Conservation (phyloP, 2,113 vertebrate genomes). For the Pelvicachromis taeniatus region DNA sequence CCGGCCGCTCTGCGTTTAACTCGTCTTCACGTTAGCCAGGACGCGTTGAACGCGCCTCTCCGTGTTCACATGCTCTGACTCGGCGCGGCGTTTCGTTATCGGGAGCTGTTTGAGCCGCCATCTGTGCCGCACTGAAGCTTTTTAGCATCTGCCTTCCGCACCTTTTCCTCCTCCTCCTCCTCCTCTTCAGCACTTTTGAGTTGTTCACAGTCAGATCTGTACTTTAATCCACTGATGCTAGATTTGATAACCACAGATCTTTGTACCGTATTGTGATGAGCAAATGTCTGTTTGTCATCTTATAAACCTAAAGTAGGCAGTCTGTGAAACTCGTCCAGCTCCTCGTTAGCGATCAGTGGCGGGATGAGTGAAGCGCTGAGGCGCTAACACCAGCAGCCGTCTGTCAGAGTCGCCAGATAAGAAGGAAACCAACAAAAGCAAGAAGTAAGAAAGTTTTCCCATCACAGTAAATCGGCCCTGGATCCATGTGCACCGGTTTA, state of each 20-base stretch:
- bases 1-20: neutral
- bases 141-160: constrained; percentile 15
- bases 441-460: too few species aligned
- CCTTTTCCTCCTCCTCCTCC: neutral
- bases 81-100: neutral
- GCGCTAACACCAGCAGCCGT: neutral
- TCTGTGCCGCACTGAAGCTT: constrained; percentile 67
- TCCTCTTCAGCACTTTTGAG: constrained; percentile 49
- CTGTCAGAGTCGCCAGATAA: neutral
- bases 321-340: neutral
- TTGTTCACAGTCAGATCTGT: neutral
- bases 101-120: neutral
- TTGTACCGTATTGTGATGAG: constrained; percentile 9
- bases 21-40: constrained; percentile 3
- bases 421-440: neutral
- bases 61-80: constrained; percentile 53
- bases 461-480: too few species aligned
- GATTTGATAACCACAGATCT: neutral
- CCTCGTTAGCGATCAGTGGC: neutral
- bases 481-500: neutral
- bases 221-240: neutral
- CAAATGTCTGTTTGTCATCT: neutral
- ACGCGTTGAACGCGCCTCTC: constrained; percentile 52
- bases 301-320: neutral
- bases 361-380: neutral